Base-by-base conservation (phyloP, 92 coral and sea anemone genomes). In the Ricordea florida region DNA sequence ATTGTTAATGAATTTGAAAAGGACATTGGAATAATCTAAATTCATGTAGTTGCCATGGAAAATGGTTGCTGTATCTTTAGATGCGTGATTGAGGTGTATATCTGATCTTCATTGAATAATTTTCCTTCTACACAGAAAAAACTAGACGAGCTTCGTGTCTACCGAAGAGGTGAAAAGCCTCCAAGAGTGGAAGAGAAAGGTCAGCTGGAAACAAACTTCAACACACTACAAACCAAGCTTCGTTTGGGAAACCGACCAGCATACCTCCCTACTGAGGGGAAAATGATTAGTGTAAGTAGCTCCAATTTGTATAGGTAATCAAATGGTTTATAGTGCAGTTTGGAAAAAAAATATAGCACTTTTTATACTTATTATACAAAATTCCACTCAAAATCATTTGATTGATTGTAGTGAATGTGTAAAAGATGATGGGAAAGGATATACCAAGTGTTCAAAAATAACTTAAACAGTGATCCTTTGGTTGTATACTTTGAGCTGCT, bases 101-200 rank as follows among this genome's bases (percentile, higher is more conserved):
- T 35, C 2, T 42, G 10, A 21, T 45, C 30, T n/a, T 48, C 32
- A 37, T 43, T 18, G 7, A 46, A 6, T 10, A 2, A 0, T 53
- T 11, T 7, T 40, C 31, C 66, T 15, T 14, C 4, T 15, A 41
- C 16, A 17, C 65, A 96, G 99, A 92, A 62, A 53, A 96, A 96
- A 78, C 80, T 96, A 29, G 97, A 96, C 62, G 90, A 90, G 26
- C 76, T 92, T 16, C 91, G 97, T 35, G 88, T 91, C 17, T 96
- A 93, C 84, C 79, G 99, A 40, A 85, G 87, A 58, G 87, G 85
- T 42, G 97, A 96, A 52, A 96, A 96, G 72, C 99, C 97, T 20
- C 99, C 99, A 2, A 80, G 91, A 65, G 99, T 93, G 10, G 99
- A 96, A 69, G 99, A 96, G 72, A 96, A 96, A 74, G 99, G 96